Evolutionary conservation across 2,888 invertebrate species (phyloP), one percentile per base, ranked within the genome.

Genomic region (Drosophila peninsularis): DNA sequence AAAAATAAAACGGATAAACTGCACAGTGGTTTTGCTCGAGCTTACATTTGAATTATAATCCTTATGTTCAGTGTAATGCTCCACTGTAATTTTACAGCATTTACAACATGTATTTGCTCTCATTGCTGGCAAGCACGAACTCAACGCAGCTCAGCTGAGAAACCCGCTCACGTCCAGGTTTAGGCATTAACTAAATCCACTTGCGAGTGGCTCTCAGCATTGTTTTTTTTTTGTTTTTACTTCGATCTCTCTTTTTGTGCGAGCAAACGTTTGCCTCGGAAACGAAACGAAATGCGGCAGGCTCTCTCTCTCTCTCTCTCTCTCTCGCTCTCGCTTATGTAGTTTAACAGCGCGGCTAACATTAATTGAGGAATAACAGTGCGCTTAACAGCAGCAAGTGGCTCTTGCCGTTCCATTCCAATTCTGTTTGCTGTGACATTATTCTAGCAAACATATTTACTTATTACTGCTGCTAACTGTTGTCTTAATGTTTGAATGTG

Each of bases 341-440:
- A n/a, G 11, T 10, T 56, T 67, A 62, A 49, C 50, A 50, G 60
- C 41, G 24, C 11, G 4, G 52, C 24, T 52, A 30, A 50, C 21
- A 41, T 49, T 49, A 68, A 68, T 45, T 45, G 45, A n/a, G n/a
- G 24, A 2, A 2, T 10, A 68, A 68, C 53, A 68, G 60, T 14
- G 32, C 34, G 21, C 44, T 55, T 76, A 72, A 82, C 82, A 79
- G 76, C 68, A 76, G 77, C 86, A 82, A 82, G 64, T 75, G 77
- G 41, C 72, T 71, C 13, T 13, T 44, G 60, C 56, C 57, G 63
- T 74, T 77, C 62, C 73, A 75, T 73, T 75, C 63, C 78, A 52
- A 58, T 68, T 62, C 39, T 52, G 49, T 24, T 53, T 57, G 54
- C 57, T 42, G 64, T 76, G 74, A 75, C 73, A 70, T 65, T 76